phyloP scores from a whole-genome alignment of 1,140 invertebrate species.

The Teleopsis dalmanni region DNA sequence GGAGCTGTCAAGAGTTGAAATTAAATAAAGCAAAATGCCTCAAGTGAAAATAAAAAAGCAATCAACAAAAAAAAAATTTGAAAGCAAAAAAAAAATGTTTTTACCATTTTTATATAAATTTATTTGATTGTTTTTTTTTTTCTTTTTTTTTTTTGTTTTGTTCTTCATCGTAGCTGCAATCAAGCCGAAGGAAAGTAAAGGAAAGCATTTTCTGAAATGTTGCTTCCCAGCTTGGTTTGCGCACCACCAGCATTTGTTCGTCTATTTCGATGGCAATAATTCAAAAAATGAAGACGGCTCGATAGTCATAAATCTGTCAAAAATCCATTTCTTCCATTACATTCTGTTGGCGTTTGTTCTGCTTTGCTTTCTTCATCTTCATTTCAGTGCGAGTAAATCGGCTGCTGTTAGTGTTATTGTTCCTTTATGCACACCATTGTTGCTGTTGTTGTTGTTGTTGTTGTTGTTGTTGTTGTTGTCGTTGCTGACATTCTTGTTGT shows the following conservation, averaged over 20 bases:
- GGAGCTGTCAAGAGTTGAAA: too few species aligned
- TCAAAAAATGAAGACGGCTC: slow-evolving; percentile 41
- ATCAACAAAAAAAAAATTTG: too few species aligned
- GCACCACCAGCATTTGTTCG: slow-evolving; percentile 16
- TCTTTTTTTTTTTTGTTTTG: too few species aligned
- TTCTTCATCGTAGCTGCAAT: too few species aligned
- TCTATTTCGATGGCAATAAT: slow-evolving; percentile 44
- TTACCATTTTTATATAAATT: too few species aligned
- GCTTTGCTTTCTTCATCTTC: slow-evolving; percentile 16
- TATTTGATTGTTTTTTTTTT: too few species aligned
- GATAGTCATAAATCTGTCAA: slow-evolving; percentile 44
- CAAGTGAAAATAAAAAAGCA: too few species aligned
- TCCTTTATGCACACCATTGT: not conserved
- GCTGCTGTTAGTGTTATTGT: slow-evolving; percentile 2
- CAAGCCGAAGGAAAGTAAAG: too few species aligned
- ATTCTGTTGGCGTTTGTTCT: slow-evolving; percentile 29
- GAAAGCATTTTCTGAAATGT: slow-evolving; percentile 9
- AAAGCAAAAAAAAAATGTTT: too few species aligned
- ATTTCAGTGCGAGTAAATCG: slow-evolving; percentile 2
- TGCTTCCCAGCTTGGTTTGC: not conserved
- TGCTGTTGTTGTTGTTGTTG: not conserved
- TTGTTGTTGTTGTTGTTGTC: slow-evolving; percentile 5
- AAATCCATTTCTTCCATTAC: slow-evolving; percentile 44
- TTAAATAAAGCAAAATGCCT: too few species aligned
- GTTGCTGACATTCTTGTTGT: too few species aligned